phyloP scores from a whole-genome alignment of 35 echinoderm and acorn worm species.

The Stichopus chloronotus region DNA sequence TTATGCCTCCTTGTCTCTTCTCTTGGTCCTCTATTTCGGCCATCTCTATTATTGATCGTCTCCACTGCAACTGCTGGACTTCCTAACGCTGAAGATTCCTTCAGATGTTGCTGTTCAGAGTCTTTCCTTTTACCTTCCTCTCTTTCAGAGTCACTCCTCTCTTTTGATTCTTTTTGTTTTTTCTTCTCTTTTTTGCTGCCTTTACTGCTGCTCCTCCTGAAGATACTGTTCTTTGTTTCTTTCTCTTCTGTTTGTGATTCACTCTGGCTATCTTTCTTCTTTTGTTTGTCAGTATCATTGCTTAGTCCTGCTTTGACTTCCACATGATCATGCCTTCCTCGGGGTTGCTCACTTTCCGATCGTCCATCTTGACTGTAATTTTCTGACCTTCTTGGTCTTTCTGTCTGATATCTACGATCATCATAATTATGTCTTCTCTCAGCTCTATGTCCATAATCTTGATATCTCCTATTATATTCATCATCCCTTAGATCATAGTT shows the following conservation, averaged over 20 bases:
- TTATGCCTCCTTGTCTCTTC: constrained; percentile 18
- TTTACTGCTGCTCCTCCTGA: constrained; percentile 48
- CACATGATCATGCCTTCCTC: not conserved
- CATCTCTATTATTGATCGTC: not conserved
- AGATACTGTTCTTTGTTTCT: constrained; percentile 37
- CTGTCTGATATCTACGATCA: constrained; percentile 4
- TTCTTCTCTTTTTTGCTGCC: constrained; percentile 40
- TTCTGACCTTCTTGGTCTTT: constrained; percentile 1
- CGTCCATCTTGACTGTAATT: not conserved
- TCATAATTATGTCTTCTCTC: constrained; percentile 10
- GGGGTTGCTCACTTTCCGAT: not conserved
- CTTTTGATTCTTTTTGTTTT: constrained; percentile 42
- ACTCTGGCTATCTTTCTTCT: constrained; percentile 21
- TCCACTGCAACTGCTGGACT: not conserved
- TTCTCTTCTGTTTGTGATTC: constrained; percentile 39
- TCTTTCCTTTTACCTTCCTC: constrained; percentile 30
- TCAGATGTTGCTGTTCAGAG: not conserved
- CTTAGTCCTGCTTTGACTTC: not conserved
- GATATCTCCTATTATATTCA: constrained; percentile 3
- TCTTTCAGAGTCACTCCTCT: constrained; percentile 44
- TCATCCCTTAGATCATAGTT: not conserved
- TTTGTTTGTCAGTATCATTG: not conserved
- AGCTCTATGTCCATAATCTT: constrained; percentile 6
- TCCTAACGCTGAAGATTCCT: not conserved
- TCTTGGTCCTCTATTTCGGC: constrained; percentile 34